These are phyloP conservation scores for Thymelicus acteon DNA, from an alignment of 2,888 invertebrate species.

Conservation along the genomic window DNA sequence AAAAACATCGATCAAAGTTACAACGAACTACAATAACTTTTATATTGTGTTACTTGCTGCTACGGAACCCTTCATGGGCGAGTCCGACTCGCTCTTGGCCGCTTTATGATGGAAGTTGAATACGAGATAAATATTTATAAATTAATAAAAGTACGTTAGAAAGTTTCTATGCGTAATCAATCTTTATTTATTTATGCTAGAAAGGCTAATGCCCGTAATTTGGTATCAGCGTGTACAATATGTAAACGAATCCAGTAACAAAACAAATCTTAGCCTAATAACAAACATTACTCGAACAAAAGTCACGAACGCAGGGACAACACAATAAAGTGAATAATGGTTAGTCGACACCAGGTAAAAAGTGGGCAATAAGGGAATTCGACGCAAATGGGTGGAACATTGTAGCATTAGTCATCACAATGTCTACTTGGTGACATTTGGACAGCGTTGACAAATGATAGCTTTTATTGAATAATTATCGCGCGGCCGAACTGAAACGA, in stretches of 20 bases:
- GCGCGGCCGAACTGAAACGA: conserved; percentile 57
- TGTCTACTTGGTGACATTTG: conserved; percentile 77
- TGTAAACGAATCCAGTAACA: conserved; percentile 2
- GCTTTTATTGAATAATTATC: conserved; percentile 81
- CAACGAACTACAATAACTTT: too few species aligned
- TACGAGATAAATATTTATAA: too few species aligned
- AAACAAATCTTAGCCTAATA: conserved; percentile 30
- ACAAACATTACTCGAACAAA: conserved; percentile 43
- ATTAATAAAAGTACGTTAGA: too few species aligned
- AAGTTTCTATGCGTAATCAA: too few species aligned
- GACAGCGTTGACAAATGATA: conserved; percentile 78
- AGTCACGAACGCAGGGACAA: conserved; percentile 59
- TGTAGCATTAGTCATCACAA: conserved; percentile 78
- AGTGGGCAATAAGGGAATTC: conserved; percentile 74
- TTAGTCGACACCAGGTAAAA: conserved; percentile 73
- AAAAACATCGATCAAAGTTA: too few species aligned
- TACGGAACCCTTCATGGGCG: too few species aligned
- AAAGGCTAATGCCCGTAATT: neutral
- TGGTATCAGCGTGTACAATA: neutral
- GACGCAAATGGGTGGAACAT: conserved; percentile 72
- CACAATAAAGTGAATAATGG: conserved; percentile 78
- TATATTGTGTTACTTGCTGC: too few species aligned
- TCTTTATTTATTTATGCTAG: neutral
- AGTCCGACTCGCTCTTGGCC: too few species aligned
- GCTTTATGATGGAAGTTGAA: too few species aligned